Evolutionary conservation across 2,797 vertebrate genomes (phyloP).

Genomic region (Notolepis coatsorum): DNA sequence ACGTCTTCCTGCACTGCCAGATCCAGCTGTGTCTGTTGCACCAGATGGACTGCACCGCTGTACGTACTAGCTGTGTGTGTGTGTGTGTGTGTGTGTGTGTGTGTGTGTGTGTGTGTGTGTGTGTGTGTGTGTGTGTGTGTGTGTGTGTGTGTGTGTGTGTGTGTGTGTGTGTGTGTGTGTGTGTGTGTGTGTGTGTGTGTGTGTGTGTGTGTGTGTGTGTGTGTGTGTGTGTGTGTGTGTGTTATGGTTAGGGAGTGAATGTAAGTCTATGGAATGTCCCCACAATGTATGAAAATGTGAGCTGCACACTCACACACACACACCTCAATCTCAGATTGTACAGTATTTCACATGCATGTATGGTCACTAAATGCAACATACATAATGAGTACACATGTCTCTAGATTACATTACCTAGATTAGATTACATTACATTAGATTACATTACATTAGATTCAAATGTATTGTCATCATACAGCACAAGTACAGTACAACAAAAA

Average conservation of each 20-base stretch:
- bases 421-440: too few species aligned
- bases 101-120: background rate
- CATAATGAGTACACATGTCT: too few species aligned
- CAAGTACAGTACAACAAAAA: too few species aligned
- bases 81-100: background rate
- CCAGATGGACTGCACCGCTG: constrained; percentile 49
- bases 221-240: constrained; percentile 1
- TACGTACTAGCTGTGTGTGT: constrained; percentile 13
- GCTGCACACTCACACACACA: too few species aligned
- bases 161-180: background rate
- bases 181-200: constrained; percentile 2
- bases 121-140: background rate
- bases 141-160: constrained; percentile 1
- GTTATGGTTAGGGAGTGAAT: background rate
- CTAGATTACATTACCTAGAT: too few species aligned
- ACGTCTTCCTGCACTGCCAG: constrained; percentile 65
- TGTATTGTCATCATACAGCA: too few species aligned
- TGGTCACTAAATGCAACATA: too few species aligned
- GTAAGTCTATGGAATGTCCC: background rate
- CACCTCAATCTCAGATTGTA: too few species aligned
- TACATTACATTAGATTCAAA: too few species aligned
- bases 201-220: background rate
- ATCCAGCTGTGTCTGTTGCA: constrained; percentile 59
- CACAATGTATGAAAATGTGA: background rate
- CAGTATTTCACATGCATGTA: too few species aligned